Evolutionary conservation across 2,888 invertebrate genomes (phyloP), one percentile per base, ranked within the genome.

Genomic region (Cephonodes hylas): DNA sequence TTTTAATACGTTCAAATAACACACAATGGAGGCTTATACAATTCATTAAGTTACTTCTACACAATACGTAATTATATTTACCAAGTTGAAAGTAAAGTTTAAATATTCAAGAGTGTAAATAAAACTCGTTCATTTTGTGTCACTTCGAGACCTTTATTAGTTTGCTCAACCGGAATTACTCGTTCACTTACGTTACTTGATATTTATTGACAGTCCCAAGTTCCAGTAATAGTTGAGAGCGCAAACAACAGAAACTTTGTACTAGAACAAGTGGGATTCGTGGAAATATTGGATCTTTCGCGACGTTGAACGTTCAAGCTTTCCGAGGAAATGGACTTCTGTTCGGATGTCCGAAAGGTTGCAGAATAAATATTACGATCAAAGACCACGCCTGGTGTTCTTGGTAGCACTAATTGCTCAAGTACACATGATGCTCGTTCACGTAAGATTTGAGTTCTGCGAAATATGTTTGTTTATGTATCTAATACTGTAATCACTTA

Each of bases 371-470:
- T 58, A 65, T 68, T 67, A 69, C 71, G 66, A 63, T 65, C 60
- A 66, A 69, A 65, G 69, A 68, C 63, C 63, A 69, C 63, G 58
- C 68, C 61, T 60, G 63, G 65, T 72, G 72, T 67, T 59, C 60
- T 61, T 63, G 38, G 56, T 27, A 71, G 65, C 62, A 65, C 66
- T 76, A 73, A 77, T 77, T 77, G 73, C 69, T 66, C 66, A 66
- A 70, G 73, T 73, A 74, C 75, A 74, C 71, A 63, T 58, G 60
- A 59, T 68, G 70, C 69, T 65, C 61, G 62, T 69, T 65, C 74
- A 71, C 71, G 71, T 75, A 66, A 67, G 58, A 62, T 66, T 71
- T 63, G 64, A 72, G 67, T 66, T 68, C 67, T 63, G 53, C 68
- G 58, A 66, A 67, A 64, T 63, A 59, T 72, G 64, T 70, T 71